Evolutionary conservation across 2,888 invertebrate species (phyloP).

Genomic region (Germaria angustata): DNA sequence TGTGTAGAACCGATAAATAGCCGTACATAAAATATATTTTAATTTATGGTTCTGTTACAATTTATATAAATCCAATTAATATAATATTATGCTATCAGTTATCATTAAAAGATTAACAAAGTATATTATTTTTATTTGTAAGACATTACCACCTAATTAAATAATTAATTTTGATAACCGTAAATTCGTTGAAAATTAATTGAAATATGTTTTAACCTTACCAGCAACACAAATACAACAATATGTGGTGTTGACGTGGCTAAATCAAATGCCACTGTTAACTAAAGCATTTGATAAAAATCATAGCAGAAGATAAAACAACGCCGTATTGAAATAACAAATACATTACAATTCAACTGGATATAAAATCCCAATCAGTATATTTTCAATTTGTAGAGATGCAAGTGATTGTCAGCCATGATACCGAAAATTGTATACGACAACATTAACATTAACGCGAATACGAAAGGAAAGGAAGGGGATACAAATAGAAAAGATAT

Average conservation of each 20-base stretch:
- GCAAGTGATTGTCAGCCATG: slow-evolving; percentile 50
- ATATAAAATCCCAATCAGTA: slow-evolving; percentile 1
- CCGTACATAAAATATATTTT: too few relatives aligned
- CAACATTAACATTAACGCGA: neutral
- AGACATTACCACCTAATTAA: neutral
- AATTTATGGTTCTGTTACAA: too few relatives aligned
- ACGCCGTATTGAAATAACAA: neutral
- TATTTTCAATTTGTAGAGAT: slow-evolving; percentile 62
- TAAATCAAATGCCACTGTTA: slow-evolving; percentile 39
- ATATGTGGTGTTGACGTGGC: neutral
- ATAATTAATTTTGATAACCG: neutral
- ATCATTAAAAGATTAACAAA: neutral
- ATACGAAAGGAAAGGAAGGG: neutral
- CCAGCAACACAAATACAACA: neutral
- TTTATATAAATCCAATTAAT: too few relatives aligned
- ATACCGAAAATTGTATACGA: neutral
- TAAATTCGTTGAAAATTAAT: slow-evolving; percentile 36
- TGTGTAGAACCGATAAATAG: too few relatives aligned
- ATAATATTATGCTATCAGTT: too few relatives aligned
- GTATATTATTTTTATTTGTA: neutral
- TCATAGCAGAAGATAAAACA: slow-evolving; percentile 18
- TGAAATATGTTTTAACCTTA: slow-evolving; percentile 34
- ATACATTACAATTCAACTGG: neutral
- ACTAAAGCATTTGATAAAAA: slow-evolving; percentile 49
- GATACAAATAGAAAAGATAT: neutral